Conservation (phyloP, 2,888 invertebrate genomes). For the Dolichomitus sp. region DNA sequence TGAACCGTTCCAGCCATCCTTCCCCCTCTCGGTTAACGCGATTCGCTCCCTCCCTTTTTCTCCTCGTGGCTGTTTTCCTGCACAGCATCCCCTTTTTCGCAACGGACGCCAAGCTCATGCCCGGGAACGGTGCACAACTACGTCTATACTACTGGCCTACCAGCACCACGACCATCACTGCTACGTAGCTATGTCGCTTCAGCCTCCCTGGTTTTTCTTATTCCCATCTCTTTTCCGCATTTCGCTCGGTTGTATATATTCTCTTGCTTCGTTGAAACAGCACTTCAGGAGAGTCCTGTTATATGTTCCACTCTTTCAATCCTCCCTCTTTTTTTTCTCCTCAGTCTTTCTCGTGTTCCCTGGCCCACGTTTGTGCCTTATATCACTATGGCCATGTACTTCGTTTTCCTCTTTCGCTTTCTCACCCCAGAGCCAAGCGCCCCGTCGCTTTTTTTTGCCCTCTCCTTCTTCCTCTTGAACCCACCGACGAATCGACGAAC, state of each 20-base stretch:
- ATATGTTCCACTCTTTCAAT: conserved; percentile 41
- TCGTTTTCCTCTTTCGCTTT: conserved; percentile 56
- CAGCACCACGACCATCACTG: conserved; percentile 43
- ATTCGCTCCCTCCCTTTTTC: conserved; percentile 39
- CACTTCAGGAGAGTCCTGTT: conserved; percentile 50
- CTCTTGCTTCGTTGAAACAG: conserved; percentile 42
- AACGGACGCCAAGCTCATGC: conserved; percentile 48
- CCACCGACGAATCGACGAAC: conserved; percentile 32
- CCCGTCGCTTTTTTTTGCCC: not conserved
- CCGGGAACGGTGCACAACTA: conserved; percentile 40
- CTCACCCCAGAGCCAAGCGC: conserved; percentile 24
- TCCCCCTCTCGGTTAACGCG: conserved; percentile 38
- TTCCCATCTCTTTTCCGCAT: conserved; percentile 47
- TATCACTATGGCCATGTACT: conserved; percentile 25
- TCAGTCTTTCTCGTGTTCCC: conserved; percentile 15
- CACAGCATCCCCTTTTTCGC: conserved; percentile 54
- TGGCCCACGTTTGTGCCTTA: not conserved
- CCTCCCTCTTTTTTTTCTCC: conserved; percentile 50
- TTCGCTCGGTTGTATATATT: conserved; percentile 42
- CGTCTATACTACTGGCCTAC: conserved; percentile 46
- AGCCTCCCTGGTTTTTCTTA: conserved; percentile 53
- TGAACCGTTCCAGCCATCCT: conserved; percentile 60
- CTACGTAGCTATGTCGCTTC: conserved; percentile 32
- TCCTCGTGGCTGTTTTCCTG: conserved; percentile 34
- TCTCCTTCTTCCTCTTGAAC: conserved; percentile 25